Evolutionary conservation across 1,140 invertebrate genomes (phyloP), one percentile per base, ranked within the genome.

Genomic region (Phortica variegata): DNA sequence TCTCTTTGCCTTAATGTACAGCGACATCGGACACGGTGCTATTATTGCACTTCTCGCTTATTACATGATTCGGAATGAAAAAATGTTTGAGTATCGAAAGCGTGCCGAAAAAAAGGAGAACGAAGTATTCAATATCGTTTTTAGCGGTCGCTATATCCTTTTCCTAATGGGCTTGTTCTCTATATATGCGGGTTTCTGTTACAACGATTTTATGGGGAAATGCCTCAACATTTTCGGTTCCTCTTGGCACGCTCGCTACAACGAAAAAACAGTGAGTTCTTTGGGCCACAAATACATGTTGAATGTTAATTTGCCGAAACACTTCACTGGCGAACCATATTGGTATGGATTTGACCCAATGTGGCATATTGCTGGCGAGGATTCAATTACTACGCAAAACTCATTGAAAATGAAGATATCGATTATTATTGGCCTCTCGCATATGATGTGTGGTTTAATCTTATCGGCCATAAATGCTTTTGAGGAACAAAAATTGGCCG

Each of bases 381-480:
- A 98, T 78, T 97, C 97, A 77, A 96, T 99, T 55, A 89, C 91
- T 37, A 98, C 95, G 76, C 79, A 93, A 18, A 99, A 99, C 78
- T 96, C 95, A 0, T 91, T 91, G 77, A 99, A 99, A 82, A 99
- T 99, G 97, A 99, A 99, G 74, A 77, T 97, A 37, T 97, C 95
- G 15, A 92, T 98, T 48, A 94, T 98, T 52, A 84, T 98, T 72
- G 96, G 96, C 31, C 90, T 98, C 1, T 60, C 84, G 38, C 96
- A 99, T 73, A 99, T 99, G 96, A 83, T 94, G 46, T 98, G 98
- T 77, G 96, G 96, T 29, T 85, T 98, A 2, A 79, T 82, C 48
- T 82, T 98, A 48, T 88, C 89, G 56, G 83, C 95, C n/a, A 79
- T 89, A 34, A 98, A 99, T 79, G 90, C 94, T 76, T 74, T 87